phyloP scores from a whole-genome alignment of 2,797 vertebrate species.

The Sebastes nivosus region DNA sequence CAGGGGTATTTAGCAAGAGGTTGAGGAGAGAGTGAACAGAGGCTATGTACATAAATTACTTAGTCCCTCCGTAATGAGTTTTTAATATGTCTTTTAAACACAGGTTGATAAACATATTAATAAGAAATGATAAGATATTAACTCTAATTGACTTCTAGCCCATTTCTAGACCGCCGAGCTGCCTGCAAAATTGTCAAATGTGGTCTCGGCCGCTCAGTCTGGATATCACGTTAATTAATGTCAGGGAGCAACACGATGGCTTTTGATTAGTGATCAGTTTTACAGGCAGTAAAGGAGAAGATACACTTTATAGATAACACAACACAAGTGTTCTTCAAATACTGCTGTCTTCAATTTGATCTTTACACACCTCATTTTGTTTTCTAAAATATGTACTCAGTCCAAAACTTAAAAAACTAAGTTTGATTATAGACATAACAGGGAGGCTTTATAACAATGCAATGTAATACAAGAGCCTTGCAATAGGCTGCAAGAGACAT shows the following conservation, averaged over 20 bases:
- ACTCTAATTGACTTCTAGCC: constrained; percentile 51
- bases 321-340: neutral
- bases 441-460: neutral
- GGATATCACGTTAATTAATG: constrained; percentile 29
- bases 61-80: constrained; percentile 63
- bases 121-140: constrained; percentile 65
- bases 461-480: neutral
- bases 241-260: constrained; percentile 8
- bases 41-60: constrained; percentile 53
- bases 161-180: constrained; percentile 28
- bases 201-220: constrained; percentile 10
- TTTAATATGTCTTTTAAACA: constrained; percentile 73
- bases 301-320: neutral
- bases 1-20: constrained; percentile 61
- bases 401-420: neutral
- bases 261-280: neutral
- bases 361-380: neutral
- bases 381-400: neutral
- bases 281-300: neutral
- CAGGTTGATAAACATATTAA: constrained; percentile 67
- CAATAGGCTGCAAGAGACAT: neutral
- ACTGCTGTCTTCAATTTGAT: neutral
- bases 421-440: neutral
- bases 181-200: constrained; percentile 18
- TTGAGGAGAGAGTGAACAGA: constrained; percentile 58